phyloP scores from a whole-genome alignment of 2,113 vertebrate species.

The Lampris megalopsis region DNA sequence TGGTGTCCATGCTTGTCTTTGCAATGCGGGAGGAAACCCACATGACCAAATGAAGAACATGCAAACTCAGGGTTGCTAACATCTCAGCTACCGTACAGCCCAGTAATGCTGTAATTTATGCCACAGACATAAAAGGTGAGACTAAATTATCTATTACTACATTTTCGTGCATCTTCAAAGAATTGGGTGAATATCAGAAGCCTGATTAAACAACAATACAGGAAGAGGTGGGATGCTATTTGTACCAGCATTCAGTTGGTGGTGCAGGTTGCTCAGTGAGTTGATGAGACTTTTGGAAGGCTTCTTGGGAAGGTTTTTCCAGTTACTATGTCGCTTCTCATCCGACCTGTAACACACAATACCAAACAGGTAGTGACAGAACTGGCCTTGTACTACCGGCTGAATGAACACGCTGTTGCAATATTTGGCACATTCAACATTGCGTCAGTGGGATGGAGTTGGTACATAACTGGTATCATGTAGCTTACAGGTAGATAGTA shows the following conservation, averaged over 20 bases:
- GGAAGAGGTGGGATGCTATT: slow-evolving; percentile 19
- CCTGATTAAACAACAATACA: background rate
- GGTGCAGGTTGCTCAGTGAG: slow-evolving; percentile 88
- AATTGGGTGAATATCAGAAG: too few species aligned
- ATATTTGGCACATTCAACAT: background rate
- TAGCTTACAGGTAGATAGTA: slow-evolving; percentile 94
- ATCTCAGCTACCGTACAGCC: too few species aligned
- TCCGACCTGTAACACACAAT: slow-evolving; percentile 86
- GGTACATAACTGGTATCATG: background rate
- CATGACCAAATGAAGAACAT: too few species aligned
- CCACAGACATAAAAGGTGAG: too few species aligned
- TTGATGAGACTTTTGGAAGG: slow-evolving; percentile 91
- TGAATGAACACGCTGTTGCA: background rate
- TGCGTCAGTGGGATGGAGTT: background rate
- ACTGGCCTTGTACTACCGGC: background rate
- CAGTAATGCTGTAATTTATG: too few species aligned
- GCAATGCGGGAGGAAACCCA: too few species aligned
- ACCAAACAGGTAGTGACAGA: slow-evolving; percentile 5
- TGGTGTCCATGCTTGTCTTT: too few species aligned
- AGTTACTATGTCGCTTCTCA: slow-evolving; percentile 92
- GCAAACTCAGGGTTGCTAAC: too few species aligned
- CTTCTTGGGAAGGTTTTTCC: slow-evolving; percentile 98
- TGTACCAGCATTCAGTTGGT: slow-evolving; percentile 89
- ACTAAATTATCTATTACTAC: too few species aligned
- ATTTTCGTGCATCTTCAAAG: too few species aligned